Conservation (phyloP, 2,113 vertebrate species). For the Rhineura floridana region DNA sequence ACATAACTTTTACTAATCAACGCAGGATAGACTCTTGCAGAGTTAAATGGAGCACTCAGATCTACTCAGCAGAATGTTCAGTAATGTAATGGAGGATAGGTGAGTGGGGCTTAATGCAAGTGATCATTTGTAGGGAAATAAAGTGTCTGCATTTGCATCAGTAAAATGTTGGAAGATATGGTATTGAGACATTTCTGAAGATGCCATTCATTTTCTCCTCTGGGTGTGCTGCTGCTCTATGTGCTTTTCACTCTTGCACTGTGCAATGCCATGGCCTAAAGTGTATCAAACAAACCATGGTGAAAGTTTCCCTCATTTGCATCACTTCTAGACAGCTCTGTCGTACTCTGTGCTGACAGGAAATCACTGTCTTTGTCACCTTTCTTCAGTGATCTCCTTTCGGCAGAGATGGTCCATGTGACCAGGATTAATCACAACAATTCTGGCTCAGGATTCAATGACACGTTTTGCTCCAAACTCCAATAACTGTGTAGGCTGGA, state of each 20-base stretch:
- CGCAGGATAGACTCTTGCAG: neutral
- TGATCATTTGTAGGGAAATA: neutral
- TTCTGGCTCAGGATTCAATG: conserved; percentile 80
- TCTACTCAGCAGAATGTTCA: neutral
- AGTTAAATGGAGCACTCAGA: neutral
- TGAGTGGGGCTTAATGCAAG: neutral
- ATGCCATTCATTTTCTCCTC: conserved; percentile 67
- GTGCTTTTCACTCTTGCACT: conserved; percentile 65
- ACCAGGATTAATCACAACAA: conserved; percentile 84
- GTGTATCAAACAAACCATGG: conserved; percentile 82
- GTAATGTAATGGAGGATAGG: neutral
- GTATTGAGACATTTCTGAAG: conserved; percentile 52
- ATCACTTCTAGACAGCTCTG: conserved; percentile 86
- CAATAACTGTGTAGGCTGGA: conserved; percentile 75
- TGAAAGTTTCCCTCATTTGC: conserved; percentile 86
- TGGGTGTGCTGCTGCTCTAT: conserved; percentile 71
- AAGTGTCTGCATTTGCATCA: neutral
- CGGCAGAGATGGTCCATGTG: conserved; percentile 85
- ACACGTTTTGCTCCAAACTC: conserved; percentile 81
- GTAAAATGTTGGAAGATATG: conserved; percentile 27
- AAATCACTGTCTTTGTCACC: conserved; percentile 89
- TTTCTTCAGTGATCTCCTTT: conserved; percentile 85
- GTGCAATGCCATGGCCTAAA: conserved; percentile 70
- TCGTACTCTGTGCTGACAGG: conserved; percentile 85
- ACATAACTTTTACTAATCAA: neutral